phyloP scores from a whole-genome alignment of 2,113 vertebrate genomes.

The Hippocampus zosterae region DNA sequence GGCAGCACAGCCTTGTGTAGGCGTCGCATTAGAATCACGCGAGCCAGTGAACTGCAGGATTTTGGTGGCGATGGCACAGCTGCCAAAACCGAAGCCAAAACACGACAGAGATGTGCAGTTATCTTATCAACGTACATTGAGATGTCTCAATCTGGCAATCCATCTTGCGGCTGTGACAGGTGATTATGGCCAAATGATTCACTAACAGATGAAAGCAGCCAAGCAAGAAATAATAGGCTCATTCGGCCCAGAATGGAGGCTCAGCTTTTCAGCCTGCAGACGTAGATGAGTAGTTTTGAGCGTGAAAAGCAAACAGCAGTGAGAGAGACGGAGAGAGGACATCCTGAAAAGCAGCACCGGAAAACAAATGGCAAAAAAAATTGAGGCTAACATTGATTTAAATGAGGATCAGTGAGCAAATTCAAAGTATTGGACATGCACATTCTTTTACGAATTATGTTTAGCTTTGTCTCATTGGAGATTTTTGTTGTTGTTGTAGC shows the following conservation, averaged over 20 bases:
- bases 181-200: constrained; percentile 56
- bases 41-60: constrained; percentile 46
- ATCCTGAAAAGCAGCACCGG: neutral
- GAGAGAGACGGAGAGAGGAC: neutral
- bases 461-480: neutral
- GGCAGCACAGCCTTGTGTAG: constrained; percentile 29
- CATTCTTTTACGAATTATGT: neutral
- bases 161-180: constrained; percentile 45
- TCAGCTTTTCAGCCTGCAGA: constrained; percentile 21
- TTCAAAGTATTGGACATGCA: neutral
- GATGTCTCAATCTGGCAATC: constrained; percentile 56
- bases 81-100: constrained; percentile 24
- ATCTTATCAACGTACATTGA: constrained; percentile 47
- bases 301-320: constrained; percentile 6
- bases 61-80: constrained; percentile 26
- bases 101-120: constrained; percentile 16
- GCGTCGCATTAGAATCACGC: constrained; percentile 23
- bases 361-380: neutral
- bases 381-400: neutral
- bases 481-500: no score
- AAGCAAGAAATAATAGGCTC: constrained; percentile 60
- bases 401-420: neutral
- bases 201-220: constrained; percentile 61
- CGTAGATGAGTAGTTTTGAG: constrained; percentile 8
- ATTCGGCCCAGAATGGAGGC: constrained; percentile 42